A percentile compares a stretch with the other conserved stretches of the same genome.
These are phyloP conservation scores for Odontamblyopus lacepedii DNA, from an alignment of 2,797 vertebrate genomes.

Conservation along the genomic window DNA sequence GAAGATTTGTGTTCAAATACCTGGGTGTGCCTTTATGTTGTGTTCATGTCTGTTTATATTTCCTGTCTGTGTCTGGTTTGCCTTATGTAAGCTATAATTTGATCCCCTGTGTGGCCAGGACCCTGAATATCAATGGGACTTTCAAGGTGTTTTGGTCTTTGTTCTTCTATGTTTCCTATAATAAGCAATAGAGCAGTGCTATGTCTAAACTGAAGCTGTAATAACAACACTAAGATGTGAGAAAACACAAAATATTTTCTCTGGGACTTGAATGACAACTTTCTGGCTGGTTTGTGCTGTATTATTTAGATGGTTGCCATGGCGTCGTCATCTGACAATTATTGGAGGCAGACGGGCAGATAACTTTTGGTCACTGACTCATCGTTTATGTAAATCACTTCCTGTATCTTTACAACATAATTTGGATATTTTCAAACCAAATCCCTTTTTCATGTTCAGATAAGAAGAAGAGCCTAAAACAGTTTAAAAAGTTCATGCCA, in stretches of 20 bases:
- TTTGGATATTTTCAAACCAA: not conserved
- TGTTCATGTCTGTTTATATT: no score
- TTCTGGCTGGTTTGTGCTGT: not conserved
- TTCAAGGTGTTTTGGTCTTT: no score
- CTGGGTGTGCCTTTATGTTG: no score
- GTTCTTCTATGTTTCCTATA: not conserved
- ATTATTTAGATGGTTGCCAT: not conserved
- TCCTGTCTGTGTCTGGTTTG: no score
- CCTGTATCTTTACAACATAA: not conserved
- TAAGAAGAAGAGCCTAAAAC: not conserved
- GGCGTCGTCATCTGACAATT: not conserved
- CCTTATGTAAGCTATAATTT: no score
- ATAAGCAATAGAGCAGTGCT: not conserved
- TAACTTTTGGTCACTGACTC: not conserved
- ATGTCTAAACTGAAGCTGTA: not conserved
- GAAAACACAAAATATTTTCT: not conserved
- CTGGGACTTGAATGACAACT: not conserved
- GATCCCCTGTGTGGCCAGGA: no score
- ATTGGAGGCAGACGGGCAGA: not conserved
- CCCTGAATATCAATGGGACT: no score
- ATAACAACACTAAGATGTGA: not conserved
- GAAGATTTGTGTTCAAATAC: no score
- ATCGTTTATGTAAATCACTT: not conserved
- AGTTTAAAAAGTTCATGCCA: not conserved
- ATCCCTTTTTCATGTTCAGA: not conserved